Conservation (phyloP, 2,113 vertebrate genomes). For the Eleginops maclovinus region DNA sequence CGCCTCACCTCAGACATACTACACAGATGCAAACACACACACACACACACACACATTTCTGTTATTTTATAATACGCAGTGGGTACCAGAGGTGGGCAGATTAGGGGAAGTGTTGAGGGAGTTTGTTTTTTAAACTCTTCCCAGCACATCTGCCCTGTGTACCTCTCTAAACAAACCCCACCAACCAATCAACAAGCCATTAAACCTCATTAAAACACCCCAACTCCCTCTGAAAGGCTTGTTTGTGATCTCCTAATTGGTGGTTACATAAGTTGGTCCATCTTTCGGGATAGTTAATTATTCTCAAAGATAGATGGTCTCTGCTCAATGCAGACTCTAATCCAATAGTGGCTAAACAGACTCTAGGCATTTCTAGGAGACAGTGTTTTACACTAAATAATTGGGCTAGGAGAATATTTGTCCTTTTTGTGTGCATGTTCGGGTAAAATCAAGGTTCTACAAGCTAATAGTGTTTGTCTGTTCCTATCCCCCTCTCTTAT, state of each 20-base stretch:
- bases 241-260: slow-evolving; percentile 76
- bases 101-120: neutral
- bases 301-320: slow-evolving; percentile 63
- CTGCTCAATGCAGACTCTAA: slow-evolving; percentile 47
- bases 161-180: slow-evolving; percentile 55
- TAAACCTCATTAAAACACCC: slow-evolving; percentile 70
- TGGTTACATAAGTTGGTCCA: slow-evolving; percentile 75
- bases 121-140: slow-evolving; percentile 51
- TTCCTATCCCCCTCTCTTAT: neutral
- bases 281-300: slow-evolving; percentile 78
- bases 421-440: slow-evolving; percentile 9
- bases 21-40: no score
- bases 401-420: slow-evolving; percentile 17
- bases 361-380: slow-evolving; percentile 53
- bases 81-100: slow-evolving; percentile 11
- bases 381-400: slow-evolving; percentile 56
- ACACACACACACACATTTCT: neutral
- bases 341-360: slow-evolving; percentile 63
- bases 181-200: slow-evolving; percentile 60
- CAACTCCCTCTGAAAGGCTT: slow-evolving; percentile 54
- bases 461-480: slow-evolving; percentile 14
- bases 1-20: slow-evolving; percentile 18
- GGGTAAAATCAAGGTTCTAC: slow-evolving; percentile 2
- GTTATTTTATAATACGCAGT: neutral
- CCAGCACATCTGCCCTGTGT: slow-evolving; percentile 40